Conservation (phyloP, 2,888 invertebrate species). For the Thecophora atra region DNA sequence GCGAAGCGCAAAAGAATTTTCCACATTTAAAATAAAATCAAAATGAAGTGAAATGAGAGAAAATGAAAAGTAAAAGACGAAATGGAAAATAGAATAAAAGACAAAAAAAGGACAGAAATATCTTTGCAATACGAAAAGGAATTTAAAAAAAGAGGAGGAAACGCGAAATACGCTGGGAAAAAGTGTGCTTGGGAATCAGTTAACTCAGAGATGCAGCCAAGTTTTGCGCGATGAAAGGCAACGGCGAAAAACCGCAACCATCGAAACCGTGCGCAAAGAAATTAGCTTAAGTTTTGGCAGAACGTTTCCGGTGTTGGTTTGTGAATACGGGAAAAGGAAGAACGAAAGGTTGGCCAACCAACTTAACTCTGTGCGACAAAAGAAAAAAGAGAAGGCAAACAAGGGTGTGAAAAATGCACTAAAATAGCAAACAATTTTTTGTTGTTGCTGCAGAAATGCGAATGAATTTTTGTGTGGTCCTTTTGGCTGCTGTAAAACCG, state of each 20-base stretch:
- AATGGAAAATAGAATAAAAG: neutral
- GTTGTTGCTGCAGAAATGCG: neutral
- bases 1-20: neutral
- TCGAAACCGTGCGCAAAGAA: constrained; percentile 7
- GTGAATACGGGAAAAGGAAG: too few relatives aligned
- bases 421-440: neutral
- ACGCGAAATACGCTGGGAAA: too few relatives aligned
- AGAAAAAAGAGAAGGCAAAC: too few relatives aligned
- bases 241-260: neutral
- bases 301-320: constrained; percentile 4
- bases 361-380: too few relatives aligned
- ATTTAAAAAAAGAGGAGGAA: too few relatives aligned
- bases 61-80: neutral
- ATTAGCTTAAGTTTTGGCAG: constrained; percentile 35
- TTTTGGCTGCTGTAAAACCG: too few relatives aligned
- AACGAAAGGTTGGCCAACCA: too few relatives aligned
- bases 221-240: neutral
- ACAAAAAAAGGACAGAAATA: neutral
- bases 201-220: neutral
- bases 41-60: too few relatives aligned
- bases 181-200: neutral
- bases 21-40: neutral
- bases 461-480: too few relatives aligned
- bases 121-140: neutral
- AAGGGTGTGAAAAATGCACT: too few relatives aligned